Evolutionary conservation across 2,888 invertebrate genomes (phyloP).

Genomic region (Cetonia aurata): DNA sequence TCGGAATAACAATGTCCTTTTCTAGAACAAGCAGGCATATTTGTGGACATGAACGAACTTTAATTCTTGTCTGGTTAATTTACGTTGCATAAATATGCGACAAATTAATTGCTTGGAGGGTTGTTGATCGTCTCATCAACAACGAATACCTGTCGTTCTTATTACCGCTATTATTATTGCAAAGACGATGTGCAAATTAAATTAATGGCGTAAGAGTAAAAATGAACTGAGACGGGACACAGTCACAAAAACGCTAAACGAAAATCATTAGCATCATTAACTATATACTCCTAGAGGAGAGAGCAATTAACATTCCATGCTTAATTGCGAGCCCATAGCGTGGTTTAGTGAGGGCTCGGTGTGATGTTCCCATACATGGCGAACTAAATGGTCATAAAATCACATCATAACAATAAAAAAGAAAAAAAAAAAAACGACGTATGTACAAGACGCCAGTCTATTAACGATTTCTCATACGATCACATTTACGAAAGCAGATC

Average conservation of each 20-base stretch:
- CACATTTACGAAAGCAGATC: slow-evolving; percentile 43
- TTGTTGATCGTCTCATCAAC: neutral
- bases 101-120: too few relatives aligned
- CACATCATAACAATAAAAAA: slow-evolving; percentile 15
- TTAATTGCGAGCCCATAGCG: slow-evolving; percentile 21
- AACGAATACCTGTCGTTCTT: neutral
- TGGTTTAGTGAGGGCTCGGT: neutral
- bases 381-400: slow-evolving; percentile 10
- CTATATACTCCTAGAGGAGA: slow-evolving; percentile 6
- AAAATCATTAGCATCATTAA: slow-evolving; percentile 25
- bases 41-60: too few relatives aligned
- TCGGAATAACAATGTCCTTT: too few relatives aligned
- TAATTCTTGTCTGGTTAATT: too few relatives aligned
- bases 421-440: neutral
- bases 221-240: neutral
- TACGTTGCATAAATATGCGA: too few relatives aligned
- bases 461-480: slow-evolving; percentile 45
- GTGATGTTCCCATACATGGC: neutral
- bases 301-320: slow-evolving; percentile 41
- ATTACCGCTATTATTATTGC: slow-evolving; percentile 17
- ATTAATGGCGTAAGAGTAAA: slow-evolving; percentile 8
- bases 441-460: slow-evolving; percentile 20
- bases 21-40: too few relatives aligned
- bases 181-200: neutral
- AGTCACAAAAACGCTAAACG: neutral